These are phyloP conservation scores for Theristus sp. DNA, from an alignment of 2,888 invertebrate species.

Conservation along the genomic window DNA sequence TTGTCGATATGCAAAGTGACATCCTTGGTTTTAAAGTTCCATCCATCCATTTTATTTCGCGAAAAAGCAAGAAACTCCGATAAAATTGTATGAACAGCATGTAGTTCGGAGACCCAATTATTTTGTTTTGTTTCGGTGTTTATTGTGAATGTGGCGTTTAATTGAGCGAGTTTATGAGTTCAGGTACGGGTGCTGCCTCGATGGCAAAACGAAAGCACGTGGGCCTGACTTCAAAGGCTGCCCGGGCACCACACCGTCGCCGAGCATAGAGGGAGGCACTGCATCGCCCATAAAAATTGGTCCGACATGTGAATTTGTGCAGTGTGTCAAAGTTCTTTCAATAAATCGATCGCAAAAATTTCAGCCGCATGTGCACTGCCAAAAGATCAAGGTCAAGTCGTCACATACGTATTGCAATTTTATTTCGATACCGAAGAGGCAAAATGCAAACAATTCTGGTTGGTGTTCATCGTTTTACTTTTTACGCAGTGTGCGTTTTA, in stretches of 20 bases:
- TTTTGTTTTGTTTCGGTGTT: not conserved
- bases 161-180: too few species aligned
- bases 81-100: too few species aligned
- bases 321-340: constrained; percentile 10
- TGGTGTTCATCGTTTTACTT: too few species aligned
- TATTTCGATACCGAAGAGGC: constrained; percentile 51
- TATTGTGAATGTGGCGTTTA: too few species aligned
- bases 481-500: too few species aligned
- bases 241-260: constrained; percentile 24
- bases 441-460: constrained; percentile 51
- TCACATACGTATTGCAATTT: constrained; percentile 46
- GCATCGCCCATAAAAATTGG: constrained; percentile 12
- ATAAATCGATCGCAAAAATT: too few species aligned
- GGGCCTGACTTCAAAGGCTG: constrained; percentile 21
- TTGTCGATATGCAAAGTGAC: not conserved
- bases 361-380: constrained; percentile 20
- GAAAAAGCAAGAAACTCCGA: too few species aligned
- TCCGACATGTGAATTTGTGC: not conserved
- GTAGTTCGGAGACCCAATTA: too few species aligned
- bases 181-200: constrained; percentile 30
- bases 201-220: constrained; percentile 25
- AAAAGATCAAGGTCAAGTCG: constrained; percentile 20
- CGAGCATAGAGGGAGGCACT: constrained; percentile 21
- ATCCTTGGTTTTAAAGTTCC: not conserved
- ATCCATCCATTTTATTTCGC: too few species aligned